phyloP scores from a whole-genome alignment of 2,888 invertebrate species.

The Cheilosia vulpina region DNA sequence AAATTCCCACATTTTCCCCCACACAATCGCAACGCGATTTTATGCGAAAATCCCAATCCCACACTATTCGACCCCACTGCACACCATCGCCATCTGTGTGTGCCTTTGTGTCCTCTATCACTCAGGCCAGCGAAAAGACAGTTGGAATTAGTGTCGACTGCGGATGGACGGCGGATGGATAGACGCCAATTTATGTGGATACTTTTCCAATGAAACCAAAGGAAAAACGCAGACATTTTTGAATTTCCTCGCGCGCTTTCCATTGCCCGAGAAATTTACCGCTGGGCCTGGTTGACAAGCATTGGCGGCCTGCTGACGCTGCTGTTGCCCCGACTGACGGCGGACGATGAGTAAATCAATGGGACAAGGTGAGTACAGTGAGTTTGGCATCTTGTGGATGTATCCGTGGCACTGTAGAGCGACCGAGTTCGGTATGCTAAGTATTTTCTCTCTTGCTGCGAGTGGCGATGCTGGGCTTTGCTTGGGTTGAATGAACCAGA shows the following conservation, averaged over 20 bases:
- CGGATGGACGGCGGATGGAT: constrained; percentile 63
- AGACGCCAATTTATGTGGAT: constrained; percentile 69
- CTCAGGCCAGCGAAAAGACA: constrained; percentile 46
- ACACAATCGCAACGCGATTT: constrained; percentile 56
- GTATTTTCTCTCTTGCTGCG: constrained; percentile 34
- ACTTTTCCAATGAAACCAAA: constrained; percentile 51
- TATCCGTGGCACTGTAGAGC: background rate
- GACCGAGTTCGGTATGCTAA: constrained; percentile 51
- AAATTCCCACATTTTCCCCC: constrained; percentile 73
- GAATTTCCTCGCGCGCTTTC: constrained; percentile 57
- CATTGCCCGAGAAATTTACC: constrained; percentile 17
- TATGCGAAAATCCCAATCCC: constrained; percentile 65
- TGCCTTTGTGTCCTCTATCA: constrained; percentile 50
- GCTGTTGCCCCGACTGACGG: constrained; percentile 60
- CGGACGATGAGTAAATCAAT: constrained; percentile 67
- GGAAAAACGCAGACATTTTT: constrained; percentile 38
- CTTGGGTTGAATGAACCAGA: constrained; percentile 47
- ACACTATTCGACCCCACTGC: constrained; percentile 44
- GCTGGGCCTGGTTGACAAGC: constrained; percentile 52
- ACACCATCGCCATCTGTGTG: background rate
- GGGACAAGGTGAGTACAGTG: constrained; percentile 70
- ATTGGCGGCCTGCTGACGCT: constrained; percentile 41
- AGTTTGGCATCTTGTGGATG: constrained; percentile 35
- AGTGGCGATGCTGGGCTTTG: background rate
- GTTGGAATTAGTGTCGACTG: constrained; percentile 58